Evolutionary conservation across 1,140 invertebrate genomes (phyloP), one percentile per base, ranked within the genome.

Genomic region (Pemphigus obesinymphae): DNA sequence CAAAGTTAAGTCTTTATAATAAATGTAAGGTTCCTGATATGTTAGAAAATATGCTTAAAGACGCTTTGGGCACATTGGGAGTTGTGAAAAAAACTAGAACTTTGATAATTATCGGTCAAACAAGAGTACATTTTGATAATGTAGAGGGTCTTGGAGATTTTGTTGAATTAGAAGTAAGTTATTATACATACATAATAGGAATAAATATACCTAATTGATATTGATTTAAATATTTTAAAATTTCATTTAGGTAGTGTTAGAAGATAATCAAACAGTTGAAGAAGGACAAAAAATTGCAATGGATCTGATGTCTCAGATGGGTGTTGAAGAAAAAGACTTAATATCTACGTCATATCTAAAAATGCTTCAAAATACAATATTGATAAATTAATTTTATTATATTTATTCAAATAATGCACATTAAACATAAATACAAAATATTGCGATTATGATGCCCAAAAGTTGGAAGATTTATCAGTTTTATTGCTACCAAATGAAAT

Each of bases 51-150:
- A 88, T 92, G 5, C 85, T 93, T 15, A 84, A 75, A 1, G 84
- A 85, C 80, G 89, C 92, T 5, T 88, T 93, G 82, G 94, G 94
- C 11, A 84, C 90, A 0, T 85, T 89, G 83, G 93, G 93, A 11
- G 86, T 88, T 34, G 90, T 96, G 5, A 90, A 90, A 82, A 97
- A 97, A 88, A 87, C 85, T 0, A 89, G 97, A 50, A 88, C 90
- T 78, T 87, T 98, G 5, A 96, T 91, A 83, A 88, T 96, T 85
- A 88, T 94, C 53, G 94, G 91, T 0, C 93, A 96, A 85, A 97
- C 96, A 11, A 90, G 96, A 83, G 90, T 98, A 48, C 96, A 98
- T 86, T 88, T 97, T 83, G 97, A 98, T 87, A 86, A 90, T 84
- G 96, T 98, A 0, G 87, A 92, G 84, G 89, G 88, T 72, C 88